Base-by-base conservation (phyloP, 2,888 invertebrate genomes). In the Eumerus sabulonum region DNA sequence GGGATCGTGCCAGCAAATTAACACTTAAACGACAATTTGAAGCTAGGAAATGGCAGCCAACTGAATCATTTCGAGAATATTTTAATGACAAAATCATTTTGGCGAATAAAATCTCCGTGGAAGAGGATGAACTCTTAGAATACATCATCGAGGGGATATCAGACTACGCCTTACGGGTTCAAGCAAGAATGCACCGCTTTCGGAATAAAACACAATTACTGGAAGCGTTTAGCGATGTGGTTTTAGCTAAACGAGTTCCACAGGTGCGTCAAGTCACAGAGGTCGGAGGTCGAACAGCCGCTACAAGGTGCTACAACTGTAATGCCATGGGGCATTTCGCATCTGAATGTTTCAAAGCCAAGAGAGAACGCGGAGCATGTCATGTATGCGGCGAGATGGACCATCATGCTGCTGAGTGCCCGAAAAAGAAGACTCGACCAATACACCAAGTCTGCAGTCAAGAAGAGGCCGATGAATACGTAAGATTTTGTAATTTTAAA, bases 101-200 rank as follows among this genome's bases (percentile, higher is more conserved):
- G 36, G 81, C 74, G 1, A 83, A 70, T 19, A 59, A 77, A 48
- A 27, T 76, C n/a, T 48, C 59, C 13, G 66, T 84, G 16, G 83
- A 83, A 17, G 83, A 83, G 27, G 82, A 82, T 17, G 84, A 85
- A 40, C 42, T 82, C 14, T 50, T 83, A 3, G 77, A 82, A 13
- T 79, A 81, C 40, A 7, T 79, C 2, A 82, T 83, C 14, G 82
- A 79, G 27, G 74, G 82, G 4, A 81, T 82, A 19, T 36, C 76
- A 19, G 66, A 72, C 42, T 44, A 54, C 18, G 11, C 27, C n/a
- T 19, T 67, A 4, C 17, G 54, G 2, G 42, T 67, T 9, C 48
- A 67, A n/a, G 76, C 76, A n/a, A 64, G 50, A 50, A 51, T 76
- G 44, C 82, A 76, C n/a, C 56, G 63, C 16, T 77, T 74, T n/a